Evolutionary conservation across 2,113 vertebrate genomes (phyloP).

Genomic region (Chamaea fasciata): DNA sequence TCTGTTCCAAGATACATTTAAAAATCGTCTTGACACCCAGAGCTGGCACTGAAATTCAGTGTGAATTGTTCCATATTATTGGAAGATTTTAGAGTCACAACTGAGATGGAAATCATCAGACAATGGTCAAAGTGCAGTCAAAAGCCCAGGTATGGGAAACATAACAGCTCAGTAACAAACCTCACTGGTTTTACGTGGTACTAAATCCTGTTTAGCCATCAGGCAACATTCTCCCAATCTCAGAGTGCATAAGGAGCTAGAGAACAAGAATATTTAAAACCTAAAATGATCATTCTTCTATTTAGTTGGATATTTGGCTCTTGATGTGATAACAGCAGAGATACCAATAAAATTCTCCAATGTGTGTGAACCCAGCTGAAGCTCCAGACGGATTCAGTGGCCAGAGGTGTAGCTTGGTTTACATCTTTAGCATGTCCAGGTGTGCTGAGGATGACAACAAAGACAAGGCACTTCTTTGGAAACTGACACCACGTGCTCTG

Average conservation of each 20-base stretch:
- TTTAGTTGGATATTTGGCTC: neutral
- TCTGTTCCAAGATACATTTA: neutral
- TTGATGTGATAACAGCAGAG: neutral
- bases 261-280: neutral
- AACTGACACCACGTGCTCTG: neutral
- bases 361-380: neutral
- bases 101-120: neutral
- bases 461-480: neutral
- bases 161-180: neutral
- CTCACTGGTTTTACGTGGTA: rapidly evolving
- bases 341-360: neutral
- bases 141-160: neutral
- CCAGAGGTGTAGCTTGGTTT: neutral
- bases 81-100: neutral
- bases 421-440: neutral
- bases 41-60: neutral
- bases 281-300: neutral
- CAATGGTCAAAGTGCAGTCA: neutral
- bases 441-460: neutral
- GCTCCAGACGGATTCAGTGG: neutral
- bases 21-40: neutral
- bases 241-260: neutral
- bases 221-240: neutral
- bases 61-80: neutral
- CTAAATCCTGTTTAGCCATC: neutral